phyloP scores from a whole-genome alignment of 2,888 invertebrate species.

The Agrotis puta region DNA sequence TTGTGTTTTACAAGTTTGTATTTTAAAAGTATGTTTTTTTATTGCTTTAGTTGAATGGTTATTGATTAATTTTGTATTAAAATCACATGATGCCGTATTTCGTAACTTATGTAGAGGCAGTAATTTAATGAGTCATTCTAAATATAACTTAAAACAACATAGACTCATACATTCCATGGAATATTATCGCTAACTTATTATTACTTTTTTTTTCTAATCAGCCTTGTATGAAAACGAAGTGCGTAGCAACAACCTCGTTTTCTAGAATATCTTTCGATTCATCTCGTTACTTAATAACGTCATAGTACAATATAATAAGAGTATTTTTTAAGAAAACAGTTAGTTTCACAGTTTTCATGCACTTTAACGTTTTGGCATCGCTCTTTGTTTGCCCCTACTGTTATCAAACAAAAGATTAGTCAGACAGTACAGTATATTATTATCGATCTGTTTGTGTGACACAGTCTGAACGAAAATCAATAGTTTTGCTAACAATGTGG shows the following conservation, averaged over 20 bases:
- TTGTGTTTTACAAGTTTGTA: slow-evolving; percentile 27
- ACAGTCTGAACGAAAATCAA: slow-evolving; percentile 64
- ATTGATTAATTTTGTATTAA: slow-evolving; percentile 31
- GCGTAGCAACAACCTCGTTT: slow-evolving; percentile 5
- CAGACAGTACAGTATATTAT: slow-evolving; percentile 7
- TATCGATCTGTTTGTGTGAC: slow-evolving; percentile 66
- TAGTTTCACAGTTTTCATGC: neutral
- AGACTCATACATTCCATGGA: slow-evolving; percentile 1
- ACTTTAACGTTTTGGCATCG: neutral
- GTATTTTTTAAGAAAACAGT: neutral
- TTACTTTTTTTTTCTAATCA: slow-evolving; percentile 4
- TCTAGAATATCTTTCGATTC: neutral
- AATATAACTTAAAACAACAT: slow-evolving; percentile 11
- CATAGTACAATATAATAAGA: neutral
- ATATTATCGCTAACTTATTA: neutral
- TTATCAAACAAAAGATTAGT: slow-evolving; percentile 53
- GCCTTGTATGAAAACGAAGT: neutral
- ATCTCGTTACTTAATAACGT: neutral
- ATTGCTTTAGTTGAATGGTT: slow-evolving; percentile 12
- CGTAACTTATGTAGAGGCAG: slow-evolving; percentile 5
- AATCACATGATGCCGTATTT: slow-evolving; percentile 35
- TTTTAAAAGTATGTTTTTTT: slow-evolving; percentile 36
- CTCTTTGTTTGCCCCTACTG: slow-evolving; percentile 9
- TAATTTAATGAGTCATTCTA: slow-evolving; percentile 11
- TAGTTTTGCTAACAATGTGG: slow-evolving; percentile 57